phyloP scores from a whole-genome alignment of 2,888 invertebrate genomes.

The Cephus nigrinus region DNA sequence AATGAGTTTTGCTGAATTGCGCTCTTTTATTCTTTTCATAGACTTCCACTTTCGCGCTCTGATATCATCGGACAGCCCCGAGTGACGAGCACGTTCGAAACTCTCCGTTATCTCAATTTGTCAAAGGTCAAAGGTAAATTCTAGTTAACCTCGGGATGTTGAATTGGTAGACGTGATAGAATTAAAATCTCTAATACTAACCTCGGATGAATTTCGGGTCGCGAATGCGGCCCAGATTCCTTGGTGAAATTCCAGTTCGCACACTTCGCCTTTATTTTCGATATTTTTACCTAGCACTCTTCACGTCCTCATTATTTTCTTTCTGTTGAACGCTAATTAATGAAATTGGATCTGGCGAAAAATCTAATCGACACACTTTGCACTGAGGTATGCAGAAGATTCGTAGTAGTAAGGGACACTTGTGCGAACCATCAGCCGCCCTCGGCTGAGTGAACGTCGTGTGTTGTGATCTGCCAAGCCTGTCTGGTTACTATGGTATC shows the following conservation, averaged over 20 bases:
- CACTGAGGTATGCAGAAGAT: background rate
- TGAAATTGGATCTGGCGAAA: background rate
- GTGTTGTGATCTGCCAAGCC: conserved; percentile 47
- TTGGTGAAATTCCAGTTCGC: conserved; percentile 9
- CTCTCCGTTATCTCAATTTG: background rate
- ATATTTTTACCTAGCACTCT: background rate
- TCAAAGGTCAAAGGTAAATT: background rate
- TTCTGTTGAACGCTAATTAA: background rate
- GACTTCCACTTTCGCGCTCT: background rate
- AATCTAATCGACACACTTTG: background rate
- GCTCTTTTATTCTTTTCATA: background rate
- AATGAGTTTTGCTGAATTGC: background rate
- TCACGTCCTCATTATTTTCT: background rate
- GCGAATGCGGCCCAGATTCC: conserved; percentile 39
- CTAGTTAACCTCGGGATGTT: background rate
- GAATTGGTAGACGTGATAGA: background rate
- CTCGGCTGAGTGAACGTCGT: conserved; percentile 2
- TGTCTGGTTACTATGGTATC: conserved; percentile 55
- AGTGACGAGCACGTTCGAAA: background rate
- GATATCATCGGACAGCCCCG: background rate
- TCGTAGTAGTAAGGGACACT: background rate
- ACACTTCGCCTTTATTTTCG: conserved; percentile 23
- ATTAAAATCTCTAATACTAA: conserved; percentile 38
- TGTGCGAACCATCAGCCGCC: background rate
- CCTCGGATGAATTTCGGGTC: conserved; percentile 42